A percentile compares a stretch with the other conserved stretches of the same genome.
These are phyloP conservation scores for Heteropelma amictum DNA, from an alignment of 2,888 invertebrate genomes.

Conservation along the genomic window DNA sequence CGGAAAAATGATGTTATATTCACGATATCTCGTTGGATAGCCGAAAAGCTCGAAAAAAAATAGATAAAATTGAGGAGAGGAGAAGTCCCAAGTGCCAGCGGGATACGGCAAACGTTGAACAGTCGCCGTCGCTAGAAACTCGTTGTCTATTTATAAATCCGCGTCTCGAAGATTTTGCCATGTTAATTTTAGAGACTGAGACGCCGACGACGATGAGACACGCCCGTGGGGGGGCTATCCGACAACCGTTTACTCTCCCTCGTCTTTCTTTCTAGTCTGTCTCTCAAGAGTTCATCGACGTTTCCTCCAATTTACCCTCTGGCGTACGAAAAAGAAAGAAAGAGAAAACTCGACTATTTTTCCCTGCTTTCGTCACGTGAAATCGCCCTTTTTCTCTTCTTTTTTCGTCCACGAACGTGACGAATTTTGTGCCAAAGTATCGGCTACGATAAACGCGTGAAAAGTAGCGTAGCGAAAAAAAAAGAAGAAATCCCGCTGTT, in stretches of 20 bases:
- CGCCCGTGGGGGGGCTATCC: no score
- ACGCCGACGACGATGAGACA: conserved; percentile 60
- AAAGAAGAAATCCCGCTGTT: no score
- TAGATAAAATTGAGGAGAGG: neutral
- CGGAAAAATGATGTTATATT: no score
- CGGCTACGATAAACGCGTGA: no score
- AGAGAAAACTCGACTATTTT: no score
- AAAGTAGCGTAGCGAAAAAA: no score
- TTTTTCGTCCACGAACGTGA: neutral
- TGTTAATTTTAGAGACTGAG: conserved; percentile 73
- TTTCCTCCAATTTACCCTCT: conserved; percentile 39
- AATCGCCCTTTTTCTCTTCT: conserved; percentile 66
- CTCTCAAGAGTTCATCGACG: conserved; percentile 53
- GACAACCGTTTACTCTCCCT: conserved; percentile 33
- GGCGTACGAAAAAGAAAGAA: no score
- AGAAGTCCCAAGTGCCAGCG: no score
- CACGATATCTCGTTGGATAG: no score
- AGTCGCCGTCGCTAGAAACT: no score
- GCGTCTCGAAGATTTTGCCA: conserved; percentile 67
- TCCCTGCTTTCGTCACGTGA: no score
- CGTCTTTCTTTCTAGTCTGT: conserved; percentile 31
- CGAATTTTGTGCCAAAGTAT: neutral
- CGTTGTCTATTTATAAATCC: conserved; percentile 71
- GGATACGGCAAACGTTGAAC: conserved; percentile 16
- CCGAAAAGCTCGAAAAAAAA: no score